phyloP scores from a whole-genome alignment of 2,797 vertebrate species.

The Poecilia picta region DNA sequence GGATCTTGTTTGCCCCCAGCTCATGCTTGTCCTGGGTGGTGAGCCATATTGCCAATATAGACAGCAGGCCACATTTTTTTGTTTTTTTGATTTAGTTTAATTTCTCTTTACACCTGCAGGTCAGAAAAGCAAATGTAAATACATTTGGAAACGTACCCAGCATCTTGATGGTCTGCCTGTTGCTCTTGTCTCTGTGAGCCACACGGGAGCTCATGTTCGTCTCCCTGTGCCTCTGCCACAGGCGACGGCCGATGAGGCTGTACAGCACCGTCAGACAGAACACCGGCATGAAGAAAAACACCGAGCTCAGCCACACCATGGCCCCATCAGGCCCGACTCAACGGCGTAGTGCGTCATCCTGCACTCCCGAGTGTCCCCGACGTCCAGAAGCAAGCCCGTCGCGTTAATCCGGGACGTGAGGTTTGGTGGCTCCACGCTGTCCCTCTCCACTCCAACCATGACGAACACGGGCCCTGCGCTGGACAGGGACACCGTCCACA shows the following conservation, averaged over 20 bases:
- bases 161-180: conserved; percentile 97
- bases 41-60: neutral
- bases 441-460: conserved; percentile 92
- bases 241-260: conserved; percentile 93
- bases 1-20: neutral
- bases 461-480: conserved; percentile 96
- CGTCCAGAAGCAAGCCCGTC: conserved; percentile 51
- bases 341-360: conserved; percentile 93
- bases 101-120: neutral
- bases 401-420: conserved; percentile 75
- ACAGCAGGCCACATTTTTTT: neutral
- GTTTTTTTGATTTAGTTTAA: neutral
- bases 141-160: conserved; percentile 82
- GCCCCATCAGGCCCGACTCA: conserved; percentile 91
- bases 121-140: neutral
- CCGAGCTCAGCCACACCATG: conserved; percentile 96
- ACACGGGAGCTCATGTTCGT: conserved; percentile 82
- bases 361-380: conserved; percentile 89
- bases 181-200: conserved; percentile 89
- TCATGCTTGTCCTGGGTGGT: neutral
- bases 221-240: conserved; percentile 90
- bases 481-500: conserved; percentile 90
- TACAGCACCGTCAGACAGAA: conserved; percentile 96
- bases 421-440: conserved; percentile 48
- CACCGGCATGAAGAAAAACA: conserved; percentile 96